Base-by-base conservation (phyloP, 2,797 vertebrate genomes). In the Cryptoprocta ferox region DNA sequence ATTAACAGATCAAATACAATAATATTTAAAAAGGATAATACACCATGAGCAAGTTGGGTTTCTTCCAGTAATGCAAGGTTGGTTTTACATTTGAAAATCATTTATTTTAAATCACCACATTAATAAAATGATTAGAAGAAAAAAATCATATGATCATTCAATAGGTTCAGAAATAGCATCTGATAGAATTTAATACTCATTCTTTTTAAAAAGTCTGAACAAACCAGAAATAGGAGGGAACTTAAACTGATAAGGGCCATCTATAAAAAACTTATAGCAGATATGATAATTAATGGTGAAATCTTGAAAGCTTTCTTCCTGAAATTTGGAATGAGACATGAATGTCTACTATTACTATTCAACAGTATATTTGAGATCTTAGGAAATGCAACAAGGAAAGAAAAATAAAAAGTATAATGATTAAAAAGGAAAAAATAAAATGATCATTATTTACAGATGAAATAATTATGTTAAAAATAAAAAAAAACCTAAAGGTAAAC, bases 371-470 rank as follows among this genome's bases (percentile, higher is more conserved):
- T 81, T 39, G n/a, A 26, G 32, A 24, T 35, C 66, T 35, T 59
- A 66, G 37, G 16, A 28, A 91, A 71, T 21, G n/a, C 63, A 80
- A 56, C 48, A 91, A 45, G 35, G 45, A 42, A 87, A 89, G 53
- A 70, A 82, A 90, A 87, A 75, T 28, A 63, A 70, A 89, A 66
- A 37, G 42, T 19, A 35, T 75, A 87, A 32, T 82, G 6, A 73
- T 73, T 37, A 59, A 21, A 91, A 88, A 91, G 35, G 39, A 93
- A 93, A 21, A 87, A 97, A 42, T 83, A 79, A 76, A 89, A 84
- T 39, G 14, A 37, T 19, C 28, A 80, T 76, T 78, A 66, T 80
- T 48, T 73, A 32, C 1, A 73, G 28, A 79, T 93, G 59, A 32
- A 32, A 50, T 70, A 79, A 91, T 35, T 84, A 9, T 53, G 3